Evolutionary conservation across 2,113 vertebrate genomes (phyloP).

Genomic region (Thomomys bottae): DNA sequence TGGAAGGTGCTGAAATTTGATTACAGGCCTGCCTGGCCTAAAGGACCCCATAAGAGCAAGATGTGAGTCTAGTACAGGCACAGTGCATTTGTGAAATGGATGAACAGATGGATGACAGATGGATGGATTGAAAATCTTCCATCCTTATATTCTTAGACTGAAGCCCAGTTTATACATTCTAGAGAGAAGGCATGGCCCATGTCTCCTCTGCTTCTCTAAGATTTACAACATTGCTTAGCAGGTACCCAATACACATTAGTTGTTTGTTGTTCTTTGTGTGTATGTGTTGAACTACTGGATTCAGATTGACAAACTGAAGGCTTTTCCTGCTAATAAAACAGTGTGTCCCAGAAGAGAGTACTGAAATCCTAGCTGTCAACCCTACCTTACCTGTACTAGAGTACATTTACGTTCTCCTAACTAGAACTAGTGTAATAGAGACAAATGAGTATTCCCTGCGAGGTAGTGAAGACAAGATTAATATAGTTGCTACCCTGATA

Average conservation of each 20-base stretch:
- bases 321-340: conserved; percentile 19
- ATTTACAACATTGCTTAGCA: neutral
- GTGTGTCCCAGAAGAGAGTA: neutral
- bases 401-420: conserved; percentile 18
- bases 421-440: neutral
- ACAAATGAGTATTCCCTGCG: neutral
- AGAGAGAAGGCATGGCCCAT: neutral
- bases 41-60: neutral
- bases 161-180: neutral
- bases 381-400: neutral
- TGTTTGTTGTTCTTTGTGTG: too few species aligned
- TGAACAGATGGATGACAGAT: neutral
- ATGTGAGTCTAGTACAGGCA: neutral
- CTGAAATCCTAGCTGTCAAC: neutral
- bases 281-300: neutral
- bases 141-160: neutral
- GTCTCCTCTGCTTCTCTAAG: neutral
- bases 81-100: neutral
- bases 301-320: conserved; percentile 7
- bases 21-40: neutral
- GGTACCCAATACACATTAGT: neutral
- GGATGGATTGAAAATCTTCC: neutral
- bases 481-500: neutral
- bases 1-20: neutral
- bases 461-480: neutral